A percentile compares a stretch with the other conserved stretches of the same genome.
phyloP scores from a whole-genome alignment of 2,113 vertebrate genomes.

The Butorides virescens region DNA sequence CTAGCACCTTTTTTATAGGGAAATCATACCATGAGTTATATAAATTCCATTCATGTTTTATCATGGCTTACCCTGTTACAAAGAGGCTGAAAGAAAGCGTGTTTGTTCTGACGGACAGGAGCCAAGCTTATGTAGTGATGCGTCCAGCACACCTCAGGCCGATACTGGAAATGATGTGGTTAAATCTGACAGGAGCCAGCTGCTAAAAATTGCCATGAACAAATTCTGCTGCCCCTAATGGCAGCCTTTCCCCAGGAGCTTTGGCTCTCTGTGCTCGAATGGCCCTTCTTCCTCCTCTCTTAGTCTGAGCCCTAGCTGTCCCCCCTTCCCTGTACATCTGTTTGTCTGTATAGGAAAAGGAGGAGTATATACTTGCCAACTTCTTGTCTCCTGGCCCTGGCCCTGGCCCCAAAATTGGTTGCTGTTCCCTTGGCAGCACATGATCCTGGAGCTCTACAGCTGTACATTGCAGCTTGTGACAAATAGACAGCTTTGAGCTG shows the following conservation, averaged over 20 bases:
- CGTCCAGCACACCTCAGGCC: background rate
- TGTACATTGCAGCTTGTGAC: background rate
- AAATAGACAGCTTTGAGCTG: background rate
- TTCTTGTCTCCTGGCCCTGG: background rate
- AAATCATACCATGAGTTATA: background rate
- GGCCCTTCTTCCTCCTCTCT: background rate
- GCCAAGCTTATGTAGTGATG: background rate
- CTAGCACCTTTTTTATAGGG: background rate
- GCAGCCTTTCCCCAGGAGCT: background rate
- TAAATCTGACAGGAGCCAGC: background rate
- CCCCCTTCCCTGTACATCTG: background rate
- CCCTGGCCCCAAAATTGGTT: background rate
- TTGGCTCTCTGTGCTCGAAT: background rate
- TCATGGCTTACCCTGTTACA: background rate
- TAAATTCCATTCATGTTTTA: background rate
- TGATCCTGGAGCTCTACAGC: conserved; percentile 2
- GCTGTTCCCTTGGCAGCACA: background rate
- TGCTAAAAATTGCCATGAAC: background rate
- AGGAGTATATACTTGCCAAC: background rate
- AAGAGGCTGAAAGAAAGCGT: background rate
- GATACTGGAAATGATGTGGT: background rate
- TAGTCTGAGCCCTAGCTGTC: background rate
- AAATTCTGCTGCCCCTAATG: background rate
- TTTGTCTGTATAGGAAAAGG: background rate
- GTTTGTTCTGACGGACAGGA: background rate